Conservation (phyloP, 2,888 invertebrate genomes). For the Oligia fasciuncula region DNA sequence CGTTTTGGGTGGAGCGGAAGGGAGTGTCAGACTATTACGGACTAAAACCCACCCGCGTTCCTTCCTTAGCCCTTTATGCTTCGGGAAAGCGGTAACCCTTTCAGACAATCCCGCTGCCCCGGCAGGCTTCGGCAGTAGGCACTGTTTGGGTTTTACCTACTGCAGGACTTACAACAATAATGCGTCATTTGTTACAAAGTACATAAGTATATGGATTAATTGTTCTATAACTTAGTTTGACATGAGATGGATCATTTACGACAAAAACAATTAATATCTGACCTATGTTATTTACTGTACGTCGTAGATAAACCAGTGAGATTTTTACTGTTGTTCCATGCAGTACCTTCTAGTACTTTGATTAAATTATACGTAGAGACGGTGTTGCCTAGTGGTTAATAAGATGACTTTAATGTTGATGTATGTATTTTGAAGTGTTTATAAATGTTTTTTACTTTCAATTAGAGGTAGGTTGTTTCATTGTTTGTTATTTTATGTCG, state of each 20-base stretch:
- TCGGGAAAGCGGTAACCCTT: no score
- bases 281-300: slow-evolving; percentile 12
- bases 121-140: no score
- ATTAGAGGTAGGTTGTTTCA: neutral
- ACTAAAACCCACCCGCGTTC: no score
- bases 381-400: neutral
- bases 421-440: slow-evolving; percentile 31
- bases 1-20: no score
- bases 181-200: neutral
- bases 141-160: neutral
- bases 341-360: neutral
- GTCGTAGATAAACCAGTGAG: slow-evolving; percentile 24
- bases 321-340: neutral
- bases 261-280: slow-evolving; percentile 22
- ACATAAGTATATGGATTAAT: neutral
- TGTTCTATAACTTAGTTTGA: neutral
- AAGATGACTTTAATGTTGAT: slow-evolving; percentile 26
- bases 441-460: neutral
- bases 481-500: neutral
- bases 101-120: no score
- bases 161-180: neutral
- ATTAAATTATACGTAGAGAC: neutral
- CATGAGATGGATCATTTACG: slow-evolving; percentile 16
- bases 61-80: no score
- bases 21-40: no score